Base-by-base conservation (phyloP, 2,888 invertebrate species). In the Andrena marginata region DNA sequence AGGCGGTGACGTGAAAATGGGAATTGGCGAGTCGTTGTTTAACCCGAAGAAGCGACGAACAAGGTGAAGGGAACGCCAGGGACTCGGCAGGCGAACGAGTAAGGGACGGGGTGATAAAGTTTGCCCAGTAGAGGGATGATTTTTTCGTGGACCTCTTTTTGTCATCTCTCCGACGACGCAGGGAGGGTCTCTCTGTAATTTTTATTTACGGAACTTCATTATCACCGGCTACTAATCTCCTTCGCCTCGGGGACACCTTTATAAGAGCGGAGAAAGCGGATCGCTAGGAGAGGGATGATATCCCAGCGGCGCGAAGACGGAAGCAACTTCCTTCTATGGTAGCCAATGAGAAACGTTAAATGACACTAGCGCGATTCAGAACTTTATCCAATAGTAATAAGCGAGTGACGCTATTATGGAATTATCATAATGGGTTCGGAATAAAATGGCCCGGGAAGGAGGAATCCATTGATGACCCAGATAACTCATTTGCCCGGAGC, bases 101-200 rank as follows among this genome's bases (percentile, higher is more conserved):
- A 80, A 54, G 67, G 35, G 80, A 75, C 83, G 86, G 90, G 89
- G 90, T 91, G 91, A 91, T 90, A 90, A 91, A 91, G 89, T 91
- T 92, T 87, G 73, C 81, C 63, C 78, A 75, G 76, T 49, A 67
- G 77, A 78, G 84, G 80, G 84, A 84, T 85, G 23, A 63, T 72
- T 79, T 67, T 78, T 82, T 72, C 76, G 64, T 67, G 16, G 29
- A 31, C 49, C 64, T 69, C 78, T 56, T 76, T 67, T 70, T 70
- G 20, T 63, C 69, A 59, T 65, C 42, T 56, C 64, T 48, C 2
- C 68, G 56, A 42, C 69, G 35, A 35, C 59, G 68, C 65, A 29
- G 72, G 16, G 48, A 51, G 48, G 63, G 60, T 68, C 75, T 74
- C 69, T 72, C 75, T 80, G 84, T 89, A 90, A 90, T 90, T 91